phyloP scores from a whole-genome alignment of 1,140 invertebrate genomes.

The Aethina tumida region DNA sequence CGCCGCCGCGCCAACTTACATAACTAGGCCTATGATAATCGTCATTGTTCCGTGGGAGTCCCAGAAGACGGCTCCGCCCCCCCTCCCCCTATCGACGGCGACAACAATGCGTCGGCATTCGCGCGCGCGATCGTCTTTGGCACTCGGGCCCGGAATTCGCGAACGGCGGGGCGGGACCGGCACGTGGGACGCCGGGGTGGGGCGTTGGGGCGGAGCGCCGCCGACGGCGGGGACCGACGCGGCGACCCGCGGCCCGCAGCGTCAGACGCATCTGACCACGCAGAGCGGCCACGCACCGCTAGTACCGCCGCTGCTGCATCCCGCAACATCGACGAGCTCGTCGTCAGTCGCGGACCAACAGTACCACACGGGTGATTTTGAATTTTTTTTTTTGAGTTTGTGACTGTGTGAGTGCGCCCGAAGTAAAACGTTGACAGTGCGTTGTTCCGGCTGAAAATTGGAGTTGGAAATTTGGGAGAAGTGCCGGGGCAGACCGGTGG shows the following conservation, averaged over 20 bases:
- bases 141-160: constrained; percentile 28
- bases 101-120: constrained; percentile 29
- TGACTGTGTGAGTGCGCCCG: too few relatives aligned
- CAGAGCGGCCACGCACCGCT: constrained; percentile 30
- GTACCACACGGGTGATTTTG: neutral
- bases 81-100: too few relatives aligned
- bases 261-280: constrained; percentile 33
- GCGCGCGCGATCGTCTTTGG: constrained; percentile 28
- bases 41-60: constrained; percentile 31
- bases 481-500: constrained; percentile 23
- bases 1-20: too few relatives aligned
- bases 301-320: constrained; percentile 7
- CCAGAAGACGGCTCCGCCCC: constrained; percentile 25
- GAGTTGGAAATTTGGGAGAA: constrained; percentile 15
- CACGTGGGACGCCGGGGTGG: constrained; percentile 29
- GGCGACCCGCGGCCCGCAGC: constrained; percentile 17
- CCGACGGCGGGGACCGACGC: constrained; percentile 19
- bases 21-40: constrained; percentile 24
- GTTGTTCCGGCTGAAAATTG: too few relatives aligned
- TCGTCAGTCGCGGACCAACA: too few relatives aligned
- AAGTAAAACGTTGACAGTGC: too few relatives aligned
- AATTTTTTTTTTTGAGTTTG: too few relatives aligned
- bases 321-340: neutral
- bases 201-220: constrained; percentile 16
- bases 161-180: constrained; percentile 30